A percentile compares a stretch with the other conserved stretches of the same genome.
These are phyloP conservation scores for Lindbergichthys nudifrons DNA, from an alignment of 2,797 vertebrate species.

Conservation along the genomic window DNA sequence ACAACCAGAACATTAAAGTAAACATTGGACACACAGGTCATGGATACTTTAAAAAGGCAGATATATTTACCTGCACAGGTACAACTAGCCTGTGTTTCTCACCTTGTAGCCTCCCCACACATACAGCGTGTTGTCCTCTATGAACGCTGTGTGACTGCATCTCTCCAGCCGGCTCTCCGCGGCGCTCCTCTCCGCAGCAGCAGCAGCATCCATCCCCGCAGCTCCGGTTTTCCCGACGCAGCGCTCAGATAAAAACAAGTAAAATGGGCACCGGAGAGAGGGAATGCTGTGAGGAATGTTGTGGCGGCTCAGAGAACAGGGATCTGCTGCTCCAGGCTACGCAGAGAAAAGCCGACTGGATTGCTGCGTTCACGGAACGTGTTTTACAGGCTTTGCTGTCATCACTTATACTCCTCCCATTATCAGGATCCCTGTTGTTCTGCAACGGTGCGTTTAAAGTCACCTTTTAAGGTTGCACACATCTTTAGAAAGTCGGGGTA, in stretches of 20 bases:
- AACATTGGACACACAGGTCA: neutral
- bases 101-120: constrained; percentile 97
- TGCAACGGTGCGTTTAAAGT: neutral
- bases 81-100: constrained; percentile 41
- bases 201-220: constrained; percentile 57
- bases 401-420: constrained; percentile 67
- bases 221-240: neutral
- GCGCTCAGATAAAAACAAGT: constrained; percentile 15
- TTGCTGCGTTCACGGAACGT: constrained; percentile 14
- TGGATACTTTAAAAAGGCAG: neutral
- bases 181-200: neutral
- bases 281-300: neutral
- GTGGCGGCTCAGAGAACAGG: neutral
- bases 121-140: constrained; percentile 85
- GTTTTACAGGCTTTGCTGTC: constrained; percentile 62
- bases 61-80: constrained; percentile 18
- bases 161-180: constrained; percentile 82
- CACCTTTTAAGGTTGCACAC: neutral
- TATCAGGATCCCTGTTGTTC: neutral
- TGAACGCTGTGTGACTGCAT: constrained; percentile 91
- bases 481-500: neutral
- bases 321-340: neutral
- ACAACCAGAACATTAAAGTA: neutral
- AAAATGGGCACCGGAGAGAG: neutral
- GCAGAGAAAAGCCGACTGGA: neutral